Evolutionary conservation across 2,113 vertebrate genomes (phyloP).

Genomic region (Empidonax traillii): DNA sequence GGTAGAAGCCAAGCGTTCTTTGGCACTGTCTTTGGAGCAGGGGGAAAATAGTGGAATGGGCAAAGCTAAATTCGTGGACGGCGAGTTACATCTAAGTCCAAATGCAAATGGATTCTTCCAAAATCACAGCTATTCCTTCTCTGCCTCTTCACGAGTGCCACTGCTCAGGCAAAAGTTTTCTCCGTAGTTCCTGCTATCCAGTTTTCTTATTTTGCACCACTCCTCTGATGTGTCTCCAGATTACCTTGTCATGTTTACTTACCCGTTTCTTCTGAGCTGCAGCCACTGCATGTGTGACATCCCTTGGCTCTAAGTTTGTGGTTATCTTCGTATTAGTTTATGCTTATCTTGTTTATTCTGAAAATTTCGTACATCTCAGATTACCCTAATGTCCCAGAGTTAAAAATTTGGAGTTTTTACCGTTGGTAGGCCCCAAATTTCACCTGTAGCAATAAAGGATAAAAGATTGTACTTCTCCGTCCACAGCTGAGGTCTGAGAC

Average conservation of each 20-base stretch:
- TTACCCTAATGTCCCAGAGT: not conserved
- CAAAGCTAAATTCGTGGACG: not conserved
- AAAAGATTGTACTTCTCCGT: not conserved
- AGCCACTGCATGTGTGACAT: rapidly evolving
- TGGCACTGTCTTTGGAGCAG: not conserved
- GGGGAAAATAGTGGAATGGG: not conserved
- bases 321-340: rapidly evolving
- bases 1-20: not conserved
- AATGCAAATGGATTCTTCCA: not conserved
- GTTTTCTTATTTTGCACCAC: not conserved
- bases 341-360: not conserved
- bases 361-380: not conserved
- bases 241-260: not conserved
- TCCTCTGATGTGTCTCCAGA: not conserved
- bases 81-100: not conserved
- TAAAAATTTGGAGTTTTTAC: not conserved
- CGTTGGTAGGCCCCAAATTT: not conserved
- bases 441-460: not conserved
- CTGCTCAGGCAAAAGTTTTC: not conserved
- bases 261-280: not conserved
- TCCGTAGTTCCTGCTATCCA: not conserved
- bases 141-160: not conserved
- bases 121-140: not conserved
- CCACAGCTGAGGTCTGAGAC: not conserved
- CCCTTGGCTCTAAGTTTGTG: not conserved